Percentiles rank a stretch among this genome's conserved stretches.
Conservation (phyloP, 2,113 vertebrate species). For the Melanerpes formicivorus region DNA sequence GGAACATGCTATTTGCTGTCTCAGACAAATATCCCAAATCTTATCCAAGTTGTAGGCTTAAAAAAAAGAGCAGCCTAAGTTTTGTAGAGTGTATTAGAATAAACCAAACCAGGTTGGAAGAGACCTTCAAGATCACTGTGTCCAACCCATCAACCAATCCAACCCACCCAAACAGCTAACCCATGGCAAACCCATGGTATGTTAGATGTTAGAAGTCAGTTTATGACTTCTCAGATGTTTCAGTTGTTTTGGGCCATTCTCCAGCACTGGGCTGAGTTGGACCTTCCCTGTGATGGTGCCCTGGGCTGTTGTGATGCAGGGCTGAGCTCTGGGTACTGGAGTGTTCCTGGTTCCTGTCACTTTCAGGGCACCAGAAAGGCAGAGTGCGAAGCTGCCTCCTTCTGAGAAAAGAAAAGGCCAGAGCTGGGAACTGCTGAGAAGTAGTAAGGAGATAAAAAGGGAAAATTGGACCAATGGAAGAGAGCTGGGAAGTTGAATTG, state of each 20-base stretch:
- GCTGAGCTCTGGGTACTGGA: background rate
- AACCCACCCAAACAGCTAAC: too few species aligned
- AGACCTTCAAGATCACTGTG: too few species aligned
- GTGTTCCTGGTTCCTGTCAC: background rate
- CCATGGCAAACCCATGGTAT: too few species aligned
- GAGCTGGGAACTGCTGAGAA: background rate
- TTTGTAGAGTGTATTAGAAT: background rate
- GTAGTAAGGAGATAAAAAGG: background rate
- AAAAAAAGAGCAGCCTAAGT: background rate
- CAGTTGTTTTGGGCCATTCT: background rate
- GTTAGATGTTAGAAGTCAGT: background rate
- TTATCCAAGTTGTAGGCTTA: background rate
- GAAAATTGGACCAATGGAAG: background rate
- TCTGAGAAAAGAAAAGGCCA: background rate
- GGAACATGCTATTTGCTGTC: background rate
- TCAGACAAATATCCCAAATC: background rate
- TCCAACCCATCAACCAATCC: too few species aligned
- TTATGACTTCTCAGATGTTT: background rate
- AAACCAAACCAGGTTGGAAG: too few species aligned
- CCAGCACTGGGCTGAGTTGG: background rate
- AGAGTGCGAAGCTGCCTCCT: background rate
- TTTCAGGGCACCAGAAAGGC: background rate
- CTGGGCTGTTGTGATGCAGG: background rate
- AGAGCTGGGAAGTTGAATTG: background rate
- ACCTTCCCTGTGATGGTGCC: background rate